Evolutionary conservation across 2,888 invertebrate species (phyloP).

Genomic region (Philaethria dido): DNA sequence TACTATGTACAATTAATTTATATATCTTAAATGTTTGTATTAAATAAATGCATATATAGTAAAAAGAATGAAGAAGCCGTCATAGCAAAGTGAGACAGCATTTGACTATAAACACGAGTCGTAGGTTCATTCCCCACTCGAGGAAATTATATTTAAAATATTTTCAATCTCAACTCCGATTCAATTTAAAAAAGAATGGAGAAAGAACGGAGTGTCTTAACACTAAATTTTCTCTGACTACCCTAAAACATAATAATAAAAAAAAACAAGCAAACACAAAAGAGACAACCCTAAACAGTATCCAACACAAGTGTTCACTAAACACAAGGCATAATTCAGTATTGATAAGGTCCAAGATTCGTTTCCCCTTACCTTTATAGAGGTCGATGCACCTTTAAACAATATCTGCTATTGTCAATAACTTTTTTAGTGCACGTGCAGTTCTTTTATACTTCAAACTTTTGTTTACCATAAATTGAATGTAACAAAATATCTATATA

Average conservation of each 20-base stretch:
- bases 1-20: too few species aligned
- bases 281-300: constrained; percentile 47
- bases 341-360: constrained; percentile 53
- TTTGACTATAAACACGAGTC: too few species aligned
- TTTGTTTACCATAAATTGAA: neutral
- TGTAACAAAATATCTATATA: too few species aligned
- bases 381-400: neutral
- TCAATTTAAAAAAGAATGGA: too few species aligned
- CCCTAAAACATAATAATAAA: neutral
- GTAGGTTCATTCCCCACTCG: too few species aligned
- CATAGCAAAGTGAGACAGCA: too few species aligned
- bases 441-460: neutral
- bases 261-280: neutral
- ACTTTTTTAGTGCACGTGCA: neutral
- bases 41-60: too few species aligned
- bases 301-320: constrained; percentile 55
- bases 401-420: neutral
- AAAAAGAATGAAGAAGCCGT: too few species aligned
- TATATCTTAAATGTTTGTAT: too few species aligned
- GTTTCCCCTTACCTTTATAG: neutral
- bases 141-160: too few species aligned
- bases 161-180: too few species aligned
- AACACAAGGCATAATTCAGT: constrained; percentile 52
- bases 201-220: constrained; percentile 1
- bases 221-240: neutral